Percentiles rank a stretch among this genome's conserved stretches.
Evolutionary conservation across 2,113 vertebrate species (phyloP).

Genomic region (Pyxicephalus adspersus): DNA sequence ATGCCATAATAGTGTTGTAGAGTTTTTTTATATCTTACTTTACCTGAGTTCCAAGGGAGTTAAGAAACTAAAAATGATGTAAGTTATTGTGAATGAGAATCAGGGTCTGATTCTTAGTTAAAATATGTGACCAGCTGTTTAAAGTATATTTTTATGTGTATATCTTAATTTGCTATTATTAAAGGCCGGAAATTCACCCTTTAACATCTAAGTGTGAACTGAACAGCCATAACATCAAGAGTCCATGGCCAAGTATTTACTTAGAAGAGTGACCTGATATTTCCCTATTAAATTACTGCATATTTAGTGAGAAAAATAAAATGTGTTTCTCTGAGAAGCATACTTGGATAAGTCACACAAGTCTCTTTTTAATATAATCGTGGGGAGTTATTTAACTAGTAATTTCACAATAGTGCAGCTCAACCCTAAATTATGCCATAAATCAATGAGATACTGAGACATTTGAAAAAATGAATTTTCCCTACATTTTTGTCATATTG

Average conservation of each 20-base stretch:
- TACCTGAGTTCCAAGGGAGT: too few relatives aligned
- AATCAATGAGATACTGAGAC: conserved; percentile 7
- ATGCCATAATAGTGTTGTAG: too few relatives aligned
- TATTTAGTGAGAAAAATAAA: conserved; percentile 5
- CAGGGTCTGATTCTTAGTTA: too few relatives aligned
- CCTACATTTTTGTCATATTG: neutral
- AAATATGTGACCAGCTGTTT: too few relatives aligned
- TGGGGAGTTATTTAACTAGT: neutral
- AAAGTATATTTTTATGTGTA: too few relatives aligned
- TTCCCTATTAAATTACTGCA: conserved; percentile 3
- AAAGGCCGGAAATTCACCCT: neutral
- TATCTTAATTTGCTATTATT: conserved; percentile 4
- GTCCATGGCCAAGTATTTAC: conserved; percentile 1
- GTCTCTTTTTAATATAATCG: neutral
- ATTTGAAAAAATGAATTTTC: neutral
- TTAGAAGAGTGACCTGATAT: conserved; percentile 21
- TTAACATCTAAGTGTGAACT: conserved; percentile 16
- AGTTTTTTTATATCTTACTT: too few relatives aligned
- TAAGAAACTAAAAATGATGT: too few relatives aligned
- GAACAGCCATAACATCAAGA: neutral
- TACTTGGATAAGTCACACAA: conserved; percentile 14
- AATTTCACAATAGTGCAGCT: neutral
- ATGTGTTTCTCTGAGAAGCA: conserved; percentile 7
- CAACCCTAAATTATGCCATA: conserved; percentile 1
- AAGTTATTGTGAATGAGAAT: too few relatives aligned